Evolutionary conservation across 2,113 vertebrate species (phyloP).

Genomic region (Sebastes fasciatus): DNA sequence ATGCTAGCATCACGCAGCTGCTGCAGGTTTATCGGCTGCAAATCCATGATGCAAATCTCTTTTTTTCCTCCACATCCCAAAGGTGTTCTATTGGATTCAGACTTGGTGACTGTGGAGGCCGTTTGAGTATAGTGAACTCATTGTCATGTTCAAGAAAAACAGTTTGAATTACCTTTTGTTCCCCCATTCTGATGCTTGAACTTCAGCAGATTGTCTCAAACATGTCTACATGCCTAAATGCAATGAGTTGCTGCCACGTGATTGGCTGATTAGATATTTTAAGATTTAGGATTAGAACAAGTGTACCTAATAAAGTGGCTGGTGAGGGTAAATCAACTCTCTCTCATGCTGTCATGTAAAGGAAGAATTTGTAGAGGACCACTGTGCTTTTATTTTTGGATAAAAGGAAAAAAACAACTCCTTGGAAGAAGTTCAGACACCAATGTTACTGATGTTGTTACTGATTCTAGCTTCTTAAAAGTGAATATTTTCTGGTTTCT

Average conservation of each 20-base stretch:
- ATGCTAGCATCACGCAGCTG: neutral
- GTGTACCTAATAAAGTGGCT: neutral
- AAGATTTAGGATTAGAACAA: neutral
- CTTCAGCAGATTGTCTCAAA: too few species aligned
- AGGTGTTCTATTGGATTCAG: neutral
- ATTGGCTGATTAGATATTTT: too few species aligned
- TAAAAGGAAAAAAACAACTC: neutral
- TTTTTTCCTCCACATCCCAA: neutral
- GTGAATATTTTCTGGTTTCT: too few species aligned
- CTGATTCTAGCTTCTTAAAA: too few species aligned
- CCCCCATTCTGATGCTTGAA: too few species aligned
- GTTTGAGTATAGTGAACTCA: neutral
- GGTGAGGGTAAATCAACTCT: neutral
- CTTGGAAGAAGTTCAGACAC: neutral
- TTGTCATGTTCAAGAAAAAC: neutral
- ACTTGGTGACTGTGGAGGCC: neutral
- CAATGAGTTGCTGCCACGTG: too few species aligned
- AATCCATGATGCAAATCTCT: too few species aligned
- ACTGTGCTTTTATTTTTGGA: conserved; percentile 3
- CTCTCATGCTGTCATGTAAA: neutral
- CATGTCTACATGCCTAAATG: too few species aligned
- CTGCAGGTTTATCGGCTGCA: too few species aligned
- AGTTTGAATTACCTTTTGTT: neutral
- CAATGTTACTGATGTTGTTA: neutral
- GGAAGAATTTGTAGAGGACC: neutral